phyloP scores from a whole-genome alignment of 2,888 invertebrate species.

The Resseliella maxima region DNA sequence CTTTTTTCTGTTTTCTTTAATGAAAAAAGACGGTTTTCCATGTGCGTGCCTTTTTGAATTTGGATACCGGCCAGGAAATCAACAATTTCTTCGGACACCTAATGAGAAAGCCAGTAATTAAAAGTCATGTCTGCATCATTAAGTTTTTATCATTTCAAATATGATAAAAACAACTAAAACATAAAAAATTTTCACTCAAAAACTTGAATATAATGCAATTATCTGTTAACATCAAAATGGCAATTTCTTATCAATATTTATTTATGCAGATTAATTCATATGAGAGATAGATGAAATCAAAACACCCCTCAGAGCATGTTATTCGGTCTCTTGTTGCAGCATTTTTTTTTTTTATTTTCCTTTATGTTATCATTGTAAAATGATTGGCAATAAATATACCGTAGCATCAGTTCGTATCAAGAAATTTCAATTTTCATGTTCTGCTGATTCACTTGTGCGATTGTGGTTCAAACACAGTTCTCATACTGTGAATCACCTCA shows the following conservation, averaged over 20 bases:
- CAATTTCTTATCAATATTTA: slow-evolving; percentile 7
- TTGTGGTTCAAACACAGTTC: slow-evolving; percentile 7
- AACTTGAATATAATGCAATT: neutral
- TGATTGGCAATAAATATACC: slow-evolving; percentile 11
- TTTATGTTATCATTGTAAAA: slow-evolving; percentile 3
- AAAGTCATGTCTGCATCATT: neutral
- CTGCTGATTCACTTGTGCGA: slow-evolving; percentile 39
- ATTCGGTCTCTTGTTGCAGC: too few relatives aligned
- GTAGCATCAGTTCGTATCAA: neutral
- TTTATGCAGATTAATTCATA: neutral
- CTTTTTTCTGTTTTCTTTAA: neutral
- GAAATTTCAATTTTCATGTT: slow-evolving; percentile 47
- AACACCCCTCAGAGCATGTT: neutral
- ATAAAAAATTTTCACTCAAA: neutral
- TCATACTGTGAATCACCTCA: neutral
- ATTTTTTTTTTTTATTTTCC: slow-evolving; percentile 14
- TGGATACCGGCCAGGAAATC: neutral
- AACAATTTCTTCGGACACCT: neutral
- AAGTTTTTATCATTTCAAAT: neutral
- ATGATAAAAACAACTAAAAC: neutral
- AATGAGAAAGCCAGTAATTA: neutral
- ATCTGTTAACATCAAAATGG: neutral
- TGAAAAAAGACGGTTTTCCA: neutral
- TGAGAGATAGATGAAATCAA: neutral
- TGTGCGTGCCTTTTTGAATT: neutral